Conservation (phyloP, 2,797 vertebrate genomes). For the Bryconaethiops microstoma region DNA sequence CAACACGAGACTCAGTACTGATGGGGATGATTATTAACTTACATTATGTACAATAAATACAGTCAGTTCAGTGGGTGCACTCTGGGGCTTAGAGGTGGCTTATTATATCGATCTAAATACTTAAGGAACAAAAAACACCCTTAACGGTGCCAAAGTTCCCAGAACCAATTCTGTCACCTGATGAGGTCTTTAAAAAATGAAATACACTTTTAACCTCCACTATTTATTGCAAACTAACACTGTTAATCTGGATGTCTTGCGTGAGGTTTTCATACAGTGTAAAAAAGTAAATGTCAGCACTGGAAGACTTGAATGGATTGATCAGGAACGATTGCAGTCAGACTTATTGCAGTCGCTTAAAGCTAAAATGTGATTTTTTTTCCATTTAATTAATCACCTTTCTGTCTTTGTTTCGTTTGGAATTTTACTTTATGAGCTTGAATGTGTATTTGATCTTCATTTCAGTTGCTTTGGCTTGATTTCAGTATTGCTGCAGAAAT, state of each 20-base stretch:
- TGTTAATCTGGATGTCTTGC: conserved; percentile 37
- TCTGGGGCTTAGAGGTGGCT: conserved; percentile 16
- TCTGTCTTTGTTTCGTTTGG: neutral
- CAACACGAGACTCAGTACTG: conserved; percentile 39
- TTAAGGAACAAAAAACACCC: conserved; percentile 13
- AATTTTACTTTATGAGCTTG: conserved; percentile 5
- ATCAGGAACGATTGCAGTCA: conserved; percentile 32
- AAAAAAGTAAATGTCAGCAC: conserved; percentile 22
- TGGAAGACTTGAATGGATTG: conserved; percentile 78
- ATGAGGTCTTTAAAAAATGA: neutral
- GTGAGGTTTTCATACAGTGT: conserved; percentile 29
- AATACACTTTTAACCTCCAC: conserved; percentile 4
- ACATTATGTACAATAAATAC: conserved; percentile 53
- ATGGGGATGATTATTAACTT: conserved; percentile 36
- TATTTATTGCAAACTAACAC: conserved; percentile 63
- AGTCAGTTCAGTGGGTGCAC: conserved; percentile 27
- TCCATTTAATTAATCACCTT: neutral
- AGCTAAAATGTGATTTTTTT: conserved; percentile 17
- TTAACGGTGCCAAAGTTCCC: conserved; percentile 31
- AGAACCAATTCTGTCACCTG: conserved; percentile 11
- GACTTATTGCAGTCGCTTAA: conserved; percentile 50
- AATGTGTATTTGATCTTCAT: conserved; percentile 32
- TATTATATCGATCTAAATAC: conserved; percentile 2
- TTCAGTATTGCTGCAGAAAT: conserved; percentile 64
- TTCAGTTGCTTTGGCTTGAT: conserved; percentile 68